phyloP scores from a whole-genome alignment of 2,888 invertebrate genomes.

The Eumerus sabulonum region DNA sequence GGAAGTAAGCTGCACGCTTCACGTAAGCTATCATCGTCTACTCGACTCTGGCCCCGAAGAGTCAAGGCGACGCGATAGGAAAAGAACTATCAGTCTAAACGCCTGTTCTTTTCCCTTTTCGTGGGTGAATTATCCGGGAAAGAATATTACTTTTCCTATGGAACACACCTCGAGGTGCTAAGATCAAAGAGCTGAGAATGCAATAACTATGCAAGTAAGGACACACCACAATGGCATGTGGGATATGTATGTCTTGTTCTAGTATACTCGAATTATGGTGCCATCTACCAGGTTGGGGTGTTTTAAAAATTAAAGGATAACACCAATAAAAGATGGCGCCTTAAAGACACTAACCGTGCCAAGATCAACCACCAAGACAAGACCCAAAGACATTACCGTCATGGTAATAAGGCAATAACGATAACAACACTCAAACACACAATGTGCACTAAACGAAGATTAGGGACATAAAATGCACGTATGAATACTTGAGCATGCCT shows the following conservation, averaged over 20 bases:
- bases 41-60: slow-evolving; percentile 15
- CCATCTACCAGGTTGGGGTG: slow-evolving; percentile 1
- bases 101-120: slow-evolving; percentile 8
- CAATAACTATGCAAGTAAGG: slow-evolving; percentile 59
- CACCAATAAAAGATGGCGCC: slow-evolving; percentile 33
- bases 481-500: slow-evolving; percentile 57
- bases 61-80: background rate
- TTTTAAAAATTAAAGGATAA: slow-evolving; percentile 47
- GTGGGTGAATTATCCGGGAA: slow-evolving; percentile 1
- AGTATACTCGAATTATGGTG: slow-evolving; percentile 54
- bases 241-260: slow-evolving; percentile 10
- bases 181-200: slow-evolving; percentile 55
- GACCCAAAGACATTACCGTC: slow-evolving; percentile 51
- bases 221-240: slow-evolving; percentile 39
- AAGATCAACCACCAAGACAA: background rate
- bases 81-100: background rate
- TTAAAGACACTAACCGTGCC: background rate
- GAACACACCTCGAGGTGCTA: slow-evolving; percentile 60
- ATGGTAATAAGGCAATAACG: slow-evolving; percentile 60
- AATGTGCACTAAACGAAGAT: slow-evolving; percentile 59
- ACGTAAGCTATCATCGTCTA: background rate
- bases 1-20: too few relatives aligned
- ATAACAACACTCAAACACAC: slow-evolving; percentile 54
- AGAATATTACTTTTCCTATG: slow-evolving; percentile 12
- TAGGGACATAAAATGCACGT: slow-evolving; percentile 64